Conservation (phyloP, 2,113 vertebrate genomes). For the Chlamydotis undulata region DNA sequence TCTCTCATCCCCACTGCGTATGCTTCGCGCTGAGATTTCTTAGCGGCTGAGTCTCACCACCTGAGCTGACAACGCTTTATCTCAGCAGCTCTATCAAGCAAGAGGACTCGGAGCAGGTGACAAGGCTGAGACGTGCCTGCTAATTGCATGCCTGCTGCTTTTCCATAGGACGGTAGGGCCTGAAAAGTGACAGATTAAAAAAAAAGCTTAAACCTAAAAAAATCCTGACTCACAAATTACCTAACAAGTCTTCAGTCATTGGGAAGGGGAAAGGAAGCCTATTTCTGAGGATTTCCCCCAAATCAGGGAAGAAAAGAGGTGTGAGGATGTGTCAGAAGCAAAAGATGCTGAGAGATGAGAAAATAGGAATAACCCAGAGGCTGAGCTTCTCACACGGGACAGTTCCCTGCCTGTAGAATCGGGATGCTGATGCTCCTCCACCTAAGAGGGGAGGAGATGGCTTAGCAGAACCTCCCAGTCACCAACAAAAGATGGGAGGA, state of each 20-base stretch:
- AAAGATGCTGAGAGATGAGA: not conserved
- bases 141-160: not conserved
- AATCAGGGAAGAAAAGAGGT: not conserved
- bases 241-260: not conserved
- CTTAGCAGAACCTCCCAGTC: not conserved
- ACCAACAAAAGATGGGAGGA: not conserved
- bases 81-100: slow-evolving; percentile 43
- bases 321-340: not conserved
- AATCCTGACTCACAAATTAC: not conserved
- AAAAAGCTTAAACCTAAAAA: not conserved
- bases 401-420: not conserved
- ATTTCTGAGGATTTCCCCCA: not conserved
- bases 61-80: slow-evolving; percentile 35
- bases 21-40: not conserved
- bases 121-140: slow-evolving; percentile 26
- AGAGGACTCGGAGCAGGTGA: not conserved
- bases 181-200: not conserved
- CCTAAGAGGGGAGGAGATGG: not conserved
- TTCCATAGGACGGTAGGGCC: not conserved
- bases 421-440: not conserved
- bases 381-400: not conserved
- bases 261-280: not conserved
- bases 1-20: not conserved
- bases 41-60: slow-evolving; percentile 1
- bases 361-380: not conserved